phyloP scores from a whole-genome alignment of 2,797 vertebrate genomes.

The Emydoidea blandingii region DNA sequence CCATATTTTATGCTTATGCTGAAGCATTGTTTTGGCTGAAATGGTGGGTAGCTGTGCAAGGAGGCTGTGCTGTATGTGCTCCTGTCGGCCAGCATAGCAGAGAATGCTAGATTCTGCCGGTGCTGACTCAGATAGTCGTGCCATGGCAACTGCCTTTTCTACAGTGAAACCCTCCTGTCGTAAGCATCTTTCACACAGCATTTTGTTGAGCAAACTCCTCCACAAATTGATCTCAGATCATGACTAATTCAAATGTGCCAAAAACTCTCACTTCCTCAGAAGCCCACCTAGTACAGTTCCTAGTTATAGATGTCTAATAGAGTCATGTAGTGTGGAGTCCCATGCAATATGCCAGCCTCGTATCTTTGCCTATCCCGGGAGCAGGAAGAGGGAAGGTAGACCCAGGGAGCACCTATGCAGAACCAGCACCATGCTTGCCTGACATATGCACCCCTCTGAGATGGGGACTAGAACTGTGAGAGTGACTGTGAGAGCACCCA shows the following conservation, averaged over 20 bases:
- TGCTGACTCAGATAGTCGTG: background rate
- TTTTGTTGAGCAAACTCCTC: constrained; percentile 52
- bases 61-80: background rate
- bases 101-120: background rate
- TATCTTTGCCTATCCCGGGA: background rate
- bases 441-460: background rate
- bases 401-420: background rate
- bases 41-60: background rate
- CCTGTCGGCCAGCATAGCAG: background rate
- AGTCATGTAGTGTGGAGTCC: background rate
- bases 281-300: background rate
- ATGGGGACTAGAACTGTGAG: background rate
- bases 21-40: accelerated
- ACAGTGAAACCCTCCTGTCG: constrained; percentile 30
- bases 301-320: background rate
- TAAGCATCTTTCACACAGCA: background rate
- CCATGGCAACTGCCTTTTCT: constrained; percentile 58
- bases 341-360: background rate
- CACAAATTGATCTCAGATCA: constrained; percentile 44
- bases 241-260: constrained; percentile 9
- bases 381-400: background rate
- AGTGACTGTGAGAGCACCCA: background rate
- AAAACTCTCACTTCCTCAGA: constrained; percentile 35
- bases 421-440: background rate
- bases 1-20: background rate